phyloP scores from a whole-genome alignment of 2,888 invertebrate genomes.

The Eurois occulta region DNA sequence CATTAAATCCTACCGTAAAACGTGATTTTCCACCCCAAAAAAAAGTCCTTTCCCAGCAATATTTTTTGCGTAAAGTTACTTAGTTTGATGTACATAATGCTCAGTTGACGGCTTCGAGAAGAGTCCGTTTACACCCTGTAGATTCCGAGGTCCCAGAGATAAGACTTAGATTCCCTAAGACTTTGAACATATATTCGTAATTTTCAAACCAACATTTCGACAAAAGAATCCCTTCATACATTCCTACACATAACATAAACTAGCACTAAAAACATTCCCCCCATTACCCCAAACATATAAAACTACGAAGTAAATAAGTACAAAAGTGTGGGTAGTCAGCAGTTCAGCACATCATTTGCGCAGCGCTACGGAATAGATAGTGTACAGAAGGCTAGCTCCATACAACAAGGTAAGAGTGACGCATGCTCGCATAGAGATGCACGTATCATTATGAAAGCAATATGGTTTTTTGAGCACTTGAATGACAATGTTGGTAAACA shows the following conservation, averaged over 20 bases:
- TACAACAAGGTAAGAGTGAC: background rate
- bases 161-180: too few relatives aligned
- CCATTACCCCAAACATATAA: slow-evolving; percentile 38
- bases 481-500: background rate
- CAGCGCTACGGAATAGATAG: slow-evolving; percentile 4
- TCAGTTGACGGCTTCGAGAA: too few relatives aligned
- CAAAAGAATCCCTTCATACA: background rate
- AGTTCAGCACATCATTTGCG: slow-evolving; percentile 60
- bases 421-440: background rate
- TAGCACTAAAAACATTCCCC: slow-evolving; percentile 8
- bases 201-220: background rate
- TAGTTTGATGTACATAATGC: too few relatives aligned
- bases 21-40: too few relatives aligned
- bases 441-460: background rate
- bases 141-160: background rate
- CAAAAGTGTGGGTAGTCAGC: slow-evolving; percentile 44
- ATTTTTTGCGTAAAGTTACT: too few relatives aligned
- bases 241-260: background rate
- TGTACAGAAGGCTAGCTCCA: slow-evolving; percentile 4
- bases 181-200: background rate
- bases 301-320: slow-evolving; percentile 51
- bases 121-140: too few relatives aligned
- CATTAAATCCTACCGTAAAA: too few relatives aligned
- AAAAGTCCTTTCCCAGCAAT: too few relatives aligned
- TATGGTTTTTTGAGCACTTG: background rate